Evolutionary conservation across 2,888 invertebrate species (phyloP).

Genomic region (Carabus problematicus): DNA sequence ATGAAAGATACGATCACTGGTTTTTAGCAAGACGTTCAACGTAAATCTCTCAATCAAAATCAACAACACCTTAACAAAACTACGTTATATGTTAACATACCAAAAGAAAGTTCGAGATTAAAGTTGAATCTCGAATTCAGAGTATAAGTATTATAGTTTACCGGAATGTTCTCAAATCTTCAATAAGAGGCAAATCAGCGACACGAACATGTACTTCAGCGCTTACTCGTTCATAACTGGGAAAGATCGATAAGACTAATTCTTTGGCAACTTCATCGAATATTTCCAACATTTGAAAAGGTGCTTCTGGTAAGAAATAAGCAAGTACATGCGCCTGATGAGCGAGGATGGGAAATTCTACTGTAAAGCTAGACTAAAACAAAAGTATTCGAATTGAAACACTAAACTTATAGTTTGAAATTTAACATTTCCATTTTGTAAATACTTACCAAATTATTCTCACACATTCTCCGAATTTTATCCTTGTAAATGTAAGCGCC

Average conservation of each 20-base stretch:
- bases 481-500: slow-evolving; percentile 91
- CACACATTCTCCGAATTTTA: slow-evolving; percentile 93
- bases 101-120: too few species aligned
- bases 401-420: slow-evolving; percentile 16
- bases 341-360: slow-evolving; percentile 92
- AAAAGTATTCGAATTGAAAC: slow-evolving; percentile 48
- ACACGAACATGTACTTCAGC: slow-evolving; percentile 95
- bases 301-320: slow-evolving; percentile 97
- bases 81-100: too few species aligned
- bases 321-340: slow-evolving; percentile 92
- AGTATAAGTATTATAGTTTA: slow-evolving; percentile 52
- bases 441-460: slow-evolving; percentile 73
- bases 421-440: slow-evolving; percentile 28
- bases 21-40: too few species aligned
- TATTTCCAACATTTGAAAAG: slow-evolving; percentile 94
- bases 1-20: too few species aligned
- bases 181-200: slow-evolving; percentile 92
- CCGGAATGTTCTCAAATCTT: slow-evolving; percentile 91
- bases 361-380: slow-evolving; percentile 78
- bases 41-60: too few species aligned
- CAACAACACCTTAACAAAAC: too few species aligned
- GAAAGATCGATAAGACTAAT: slow-evolving; percentile 91
- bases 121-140: neutral
- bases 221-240: slow-evolving; percentile 94
- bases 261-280: slow-evolving; percentile 95